Base-by-base conservation (phyloP, 1,140 invertebrate genomes). In the Phocides pigmalion region DNA sequence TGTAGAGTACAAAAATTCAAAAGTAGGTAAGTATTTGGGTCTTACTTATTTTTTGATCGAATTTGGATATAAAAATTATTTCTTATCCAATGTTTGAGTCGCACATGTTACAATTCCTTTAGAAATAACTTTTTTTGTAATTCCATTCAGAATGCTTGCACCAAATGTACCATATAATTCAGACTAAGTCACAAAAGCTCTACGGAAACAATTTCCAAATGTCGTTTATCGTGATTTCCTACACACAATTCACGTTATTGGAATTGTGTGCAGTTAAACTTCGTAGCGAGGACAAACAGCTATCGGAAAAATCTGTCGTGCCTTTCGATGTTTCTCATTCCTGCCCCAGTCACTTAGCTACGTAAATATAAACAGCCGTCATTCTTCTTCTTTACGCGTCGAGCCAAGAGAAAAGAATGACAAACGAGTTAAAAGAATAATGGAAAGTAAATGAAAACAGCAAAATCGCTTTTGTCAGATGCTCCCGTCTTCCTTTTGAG, bases 401-500 rank as follows among this genome's bases (percentile, higher is more conserved):
- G 67, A 66, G 62, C 68, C 70, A 62, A 73, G 75, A 82, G 76
- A 84, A 85, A 84, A 89, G 84, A 85, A 89, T 89, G 82, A 87
- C 84, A 84, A 86, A 86, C 74, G 79, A 84, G 83, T 85, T 83
- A 68, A 84, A 85, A 81, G 82, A 85, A 89, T 89, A 89, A 89
- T 89, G 77, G 83, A 84, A 85, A 82, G 83, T 87, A 87, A 89
- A 89, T 87, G 84, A 87, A 87, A 82, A 86, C 79, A 81, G 81
- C 68, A 71, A 86, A 88, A 85, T 87, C 81, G 74, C 82, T 77
- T 87, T 84, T 85, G 79, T 82, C 76, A 76, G 79, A 79, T 70
- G 74, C 71, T 82, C 81, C 74, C 59, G 73, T 76, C 68, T 68
- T 77, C 67, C 66, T 68, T 72, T 68, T 70, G 69, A 64, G 62